Evolutionary conservation across 2,888 invertebrate genomes (phyloP), one percentile per base, ranked within the genome.

Genomic region (Melinopterus prodromus): DNA sequence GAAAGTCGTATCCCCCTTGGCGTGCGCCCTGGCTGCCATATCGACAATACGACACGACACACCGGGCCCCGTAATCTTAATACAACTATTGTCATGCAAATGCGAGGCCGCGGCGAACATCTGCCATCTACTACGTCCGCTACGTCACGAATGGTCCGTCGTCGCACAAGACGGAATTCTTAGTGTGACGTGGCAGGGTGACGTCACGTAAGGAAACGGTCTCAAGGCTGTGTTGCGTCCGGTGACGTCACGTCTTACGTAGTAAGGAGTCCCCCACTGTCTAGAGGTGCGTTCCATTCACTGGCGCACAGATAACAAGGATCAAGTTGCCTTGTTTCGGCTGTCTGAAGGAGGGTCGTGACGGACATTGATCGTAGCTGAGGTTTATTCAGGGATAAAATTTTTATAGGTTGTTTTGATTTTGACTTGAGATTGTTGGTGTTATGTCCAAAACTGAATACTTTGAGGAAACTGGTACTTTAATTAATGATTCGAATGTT

Each of bases 41-140:
- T 71, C 84, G 84, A 85, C 84, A 84, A 86, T 86, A 85, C 86
- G 84, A 87, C 88, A 53, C 53, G 53, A 53, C 53, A 12, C 53
- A 89, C 88, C 88, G 88, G 88, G 86, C 87, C 85, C 80, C 85
- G 86, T 87, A 88, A 89, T 89, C 89, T 89, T 89, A 88, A 89
- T 89, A 83, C 81, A 85, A 87, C 86, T 84, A 88, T 89, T 89
- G 87, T 89, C 86, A 89, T 89, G 89, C 85, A 87, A 89, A 89
- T 88, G 84, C 78, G 37, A 74, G 74, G 37, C n/a, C 36, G 12
- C 12, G 16, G 71, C 81, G 83, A 86, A 88, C 88, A 88, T 88
- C 88, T 88, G 88, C 86, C 88, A 74, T 37, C 35, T 12, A 71
- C 26, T 26, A 71, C 16, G 83, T 71, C 83, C 80, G 83, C 81